Percentiles rank a stretch among this genome's conserved stretches.
These are phyloP conservation scores for Enteromius unitaeniatus DNA, from an alignment of 2,797 vertebrate genomes.

Conservation along the genomic window DNA sequence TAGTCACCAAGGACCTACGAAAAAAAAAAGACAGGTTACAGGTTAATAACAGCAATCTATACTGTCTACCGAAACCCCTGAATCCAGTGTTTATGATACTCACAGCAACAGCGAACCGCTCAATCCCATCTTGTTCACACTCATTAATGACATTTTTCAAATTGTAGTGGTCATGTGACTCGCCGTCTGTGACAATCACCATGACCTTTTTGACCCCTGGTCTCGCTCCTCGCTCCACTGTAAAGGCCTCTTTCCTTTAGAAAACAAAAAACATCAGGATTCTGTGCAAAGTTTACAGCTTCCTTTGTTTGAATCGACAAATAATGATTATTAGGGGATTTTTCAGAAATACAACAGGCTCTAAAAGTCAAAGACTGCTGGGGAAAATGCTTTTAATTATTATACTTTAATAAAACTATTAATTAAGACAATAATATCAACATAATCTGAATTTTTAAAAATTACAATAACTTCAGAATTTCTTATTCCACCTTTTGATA, in stretches of 20 bases:
- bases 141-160: conserved; percentile 78
- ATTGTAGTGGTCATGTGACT: conserved; percentile 88
- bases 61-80: not conserved
- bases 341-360: not conserved
- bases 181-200: conserved; percentile 96
- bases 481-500: not conserved
- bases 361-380: not conserved
- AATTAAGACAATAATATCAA: not conserved
- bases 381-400: not conserved
- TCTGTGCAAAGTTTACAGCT: not conserved
- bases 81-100: conserved; percentile 66
- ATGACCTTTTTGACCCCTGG: conserved; percentile 93
- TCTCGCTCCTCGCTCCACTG: conserved; percentile 85
- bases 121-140: conserved; percentile 86
- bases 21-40: not conserved
- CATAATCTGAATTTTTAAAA: not conserved
- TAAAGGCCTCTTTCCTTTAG: conserved; percentile 90
- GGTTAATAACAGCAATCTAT: not conserved
- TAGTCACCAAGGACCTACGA: conserved; percentile 94
- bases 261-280: not conserved
- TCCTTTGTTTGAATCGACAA: conserved; percentile 1
- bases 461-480: not conserved
- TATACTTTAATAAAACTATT: not conserved
- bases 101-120: conserved; percentile 95
- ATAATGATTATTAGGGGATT: not conserved